phyloP scores from a whole-genome alignment of 2,888 invertebrate genomes.

The Synanthedon myopaeformis region DNA sequence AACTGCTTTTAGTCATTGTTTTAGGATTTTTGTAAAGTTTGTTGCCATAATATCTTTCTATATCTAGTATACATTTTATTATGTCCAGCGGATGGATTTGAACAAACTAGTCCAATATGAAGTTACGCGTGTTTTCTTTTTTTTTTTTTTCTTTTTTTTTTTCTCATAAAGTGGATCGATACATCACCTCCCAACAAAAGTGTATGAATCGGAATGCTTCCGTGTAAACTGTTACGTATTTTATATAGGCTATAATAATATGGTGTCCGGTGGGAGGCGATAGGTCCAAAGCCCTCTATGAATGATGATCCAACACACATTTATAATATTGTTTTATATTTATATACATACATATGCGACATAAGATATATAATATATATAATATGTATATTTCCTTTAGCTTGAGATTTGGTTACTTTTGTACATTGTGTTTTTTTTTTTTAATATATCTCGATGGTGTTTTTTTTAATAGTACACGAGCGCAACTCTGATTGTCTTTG shows the following conservation, averaged over 20 bases:
- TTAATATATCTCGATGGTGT: conserved; percentile 65
- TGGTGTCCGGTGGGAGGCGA: conserved; percentile 17
- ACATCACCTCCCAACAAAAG: conserved; percentile 24
- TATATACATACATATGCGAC: no score
- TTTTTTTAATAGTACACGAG: conserved; percentile 58
- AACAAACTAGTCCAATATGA: conserved; percentile 65
- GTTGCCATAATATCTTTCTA: conserved; percentile 71
- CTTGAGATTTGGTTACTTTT: conserved; percentile 63
- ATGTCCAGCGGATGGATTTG: conserved; percentile 64
- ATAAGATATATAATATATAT: conserved; percentile 14
- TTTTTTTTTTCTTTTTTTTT: conserved; percentile 1
- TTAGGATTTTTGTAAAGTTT: conserved; percentile 70
- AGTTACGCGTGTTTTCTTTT: conserved; percentile 35
- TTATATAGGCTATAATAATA: conserved; percentile 40
- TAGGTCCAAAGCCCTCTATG: conserved; percentile 13
- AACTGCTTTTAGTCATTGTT: conserved; percentile 70
- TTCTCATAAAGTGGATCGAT: conserved; percentile 24
- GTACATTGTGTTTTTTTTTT: conserved; percentile 67
- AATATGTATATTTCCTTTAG: conserved; percentile 52
- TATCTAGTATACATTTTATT: conserved; percentile 62
- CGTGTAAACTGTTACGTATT: conserved; percentile 41
- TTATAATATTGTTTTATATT: no score
- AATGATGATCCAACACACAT: background rate
- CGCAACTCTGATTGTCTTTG: conserved; percentile 59
- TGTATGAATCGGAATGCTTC: conserved; percentile 31